Conservation (phyloP, 1,140 invertebrate species). For the Eurosta solidaginis region DNA sequence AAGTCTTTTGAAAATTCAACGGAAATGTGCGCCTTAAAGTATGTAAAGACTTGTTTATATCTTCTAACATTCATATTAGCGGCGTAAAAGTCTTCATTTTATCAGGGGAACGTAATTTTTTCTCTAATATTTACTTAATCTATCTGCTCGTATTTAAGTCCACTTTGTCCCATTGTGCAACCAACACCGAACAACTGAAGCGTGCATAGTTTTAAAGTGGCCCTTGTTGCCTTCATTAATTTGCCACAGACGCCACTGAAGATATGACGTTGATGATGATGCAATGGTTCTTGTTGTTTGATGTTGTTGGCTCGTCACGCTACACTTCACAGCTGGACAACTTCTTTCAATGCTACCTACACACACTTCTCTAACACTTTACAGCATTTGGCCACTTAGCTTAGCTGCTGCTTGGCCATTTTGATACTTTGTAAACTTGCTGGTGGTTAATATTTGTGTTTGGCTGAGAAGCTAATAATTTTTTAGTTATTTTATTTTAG, state of each 20-base stretch:
- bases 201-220: slow-evolving; percentile 7
- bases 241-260: slow-evolving; percentile 11
- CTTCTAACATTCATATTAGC: no score
- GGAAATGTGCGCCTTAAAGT: no score
- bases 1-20: no score
- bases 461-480: background rate
- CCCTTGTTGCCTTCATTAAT: slow-evolving; percentile 6
- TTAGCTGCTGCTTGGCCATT: background rate
- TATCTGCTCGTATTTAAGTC: background rate
- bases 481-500: background rate
- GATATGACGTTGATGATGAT: slow-evolving; percentile 1
- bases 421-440: background rate
- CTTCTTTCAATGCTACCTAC: background rate
- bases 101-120: no score
- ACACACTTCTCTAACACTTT: background rate
- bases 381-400: background rate
- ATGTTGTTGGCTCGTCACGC: background rate
- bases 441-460: background rate
- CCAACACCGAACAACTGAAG: background rate
- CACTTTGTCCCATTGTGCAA: background rate
- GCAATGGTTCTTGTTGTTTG: no score
- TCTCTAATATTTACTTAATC: no score
- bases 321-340: background rate
- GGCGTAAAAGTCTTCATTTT: no score
- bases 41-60: no score